A percentile compares a stretch with the other conserved stretches of the same genome.
Conservation (phyloP, 2,888 invertebrate genomes). For the Chesias legatella region DNA sequence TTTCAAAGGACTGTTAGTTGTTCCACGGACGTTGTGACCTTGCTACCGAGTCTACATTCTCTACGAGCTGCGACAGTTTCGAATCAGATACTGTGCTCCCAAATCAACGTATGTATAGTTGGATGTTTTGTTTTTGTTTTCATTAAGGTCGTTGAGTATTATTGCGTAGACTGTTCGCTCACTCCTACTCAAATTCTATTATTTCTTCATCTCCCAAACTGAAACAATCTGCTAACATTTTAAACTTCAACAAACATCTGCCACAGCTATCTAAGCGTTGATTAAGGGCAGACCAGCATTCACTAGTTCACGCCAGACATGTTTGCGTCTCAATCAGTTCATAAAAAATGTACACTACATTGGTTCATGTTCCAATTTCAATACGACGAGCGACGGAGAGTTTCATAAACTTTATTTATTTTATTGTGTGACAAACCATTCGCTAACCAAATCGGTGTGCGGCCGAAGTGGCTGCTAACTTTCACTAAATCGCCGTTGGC, state of each 20-base stretch:
- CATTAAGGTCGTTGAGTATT: too few relatives aligned
- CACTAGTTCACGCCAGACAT: constrained; percentile 24
- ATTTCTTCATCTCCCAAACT: too few relatives aligned
- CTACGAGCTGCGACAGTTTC: constrained; percentile 17
- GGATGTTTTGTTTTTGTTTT: constrained; percentile 1
- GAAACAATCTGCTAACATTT: too few relatives aligned
- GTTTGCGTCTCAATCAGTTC: constrained; percentile 21
- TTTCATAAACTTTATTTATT: constrained; percentile 16
- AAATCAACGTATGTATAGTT: not conserved
- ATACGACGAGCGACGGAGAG: constrained; percentile 13
- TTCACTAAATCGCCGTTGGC: constrained; percentile 57
- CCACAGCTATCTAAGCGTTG: constrained; percentile 13
- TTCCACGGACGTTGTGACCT: constrained; percentile 27
- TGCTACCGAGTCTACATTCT: constrained; percentile 32
- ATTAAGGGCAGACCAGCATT: constrained; percentile 27
- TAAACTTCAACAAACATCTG: too few relatives aligned
- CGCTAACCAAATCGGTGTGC: constrained; percentile 44
- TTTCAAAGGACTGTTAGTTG: constrained; percentile 13
- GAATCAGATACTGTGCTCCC: not conserved
- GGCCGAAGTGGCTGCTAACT: constrained; percentile 39
- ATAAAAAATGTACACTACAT: constrained; percentile 26
- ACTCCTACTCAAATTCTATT: too few relatives aligned
- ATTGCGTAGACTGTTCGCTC: too few relatives aligned
- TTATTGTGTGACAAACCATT: constrained; percentile 32
- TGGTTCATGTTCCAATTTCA: constrained; percentile 27